Evolutionary conservation across 2,113 vertebrate genomes (phyloP).

Genomic region (Pipra filicauda): DNA sequence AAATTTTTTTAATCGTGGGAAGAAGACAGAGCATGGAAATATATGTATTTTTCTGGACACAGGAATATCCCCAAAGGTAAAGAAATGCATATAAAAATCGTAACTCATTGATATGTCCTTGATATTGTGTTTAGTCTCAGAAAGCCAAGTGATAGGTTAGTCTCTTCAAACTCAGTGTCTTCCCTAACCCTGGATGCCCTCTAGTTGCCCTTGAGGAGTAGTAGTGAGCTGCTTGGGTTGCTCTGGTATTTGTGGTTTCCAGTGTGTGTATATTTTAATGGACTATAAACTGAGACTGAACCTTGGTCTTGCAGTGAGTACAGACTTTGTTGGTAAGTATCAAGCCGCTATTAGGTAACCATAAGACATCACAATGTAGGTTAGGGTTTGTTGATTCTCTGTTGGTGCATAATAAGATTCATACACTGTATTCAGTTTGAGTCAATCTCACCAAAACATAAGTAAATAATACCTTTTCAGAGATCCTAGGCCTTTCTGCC

Average conservation of each 20-base stretch:
- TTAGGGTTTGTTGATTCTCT: not conserved
- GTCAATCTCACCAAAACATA: not conserved
- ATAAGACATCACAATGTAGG: not conserved
- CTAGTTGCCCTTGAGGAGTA: not conserved
- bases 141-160: not conserved
- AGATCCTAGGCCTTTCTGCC: not conserved
- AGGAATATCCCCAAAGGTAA: not conserved
- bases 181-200: not conserved
- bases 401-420: not conserved
- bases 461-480: not conserved
- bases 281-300: not conserved
- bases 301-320: not conserved
- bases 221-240: not conserved
- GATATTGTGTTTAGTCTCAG: not conserved
- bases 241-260: not conserved
- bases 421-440: not conserved
- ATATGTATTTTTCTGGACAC: not conserved
- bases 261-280: not conserved
- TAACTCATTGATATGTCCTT: not conserved
- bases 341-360: not conserved
- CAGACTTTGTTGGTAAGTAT: not conserved
- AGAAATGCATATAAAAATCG: not conserved
- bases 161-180: not conserved
- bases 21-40: not conserved
- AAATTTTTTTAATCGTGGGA: not conserved